Conservation (phyloP, 2,797 vertebrate genomes). For the Brotula barbata region DNA sequence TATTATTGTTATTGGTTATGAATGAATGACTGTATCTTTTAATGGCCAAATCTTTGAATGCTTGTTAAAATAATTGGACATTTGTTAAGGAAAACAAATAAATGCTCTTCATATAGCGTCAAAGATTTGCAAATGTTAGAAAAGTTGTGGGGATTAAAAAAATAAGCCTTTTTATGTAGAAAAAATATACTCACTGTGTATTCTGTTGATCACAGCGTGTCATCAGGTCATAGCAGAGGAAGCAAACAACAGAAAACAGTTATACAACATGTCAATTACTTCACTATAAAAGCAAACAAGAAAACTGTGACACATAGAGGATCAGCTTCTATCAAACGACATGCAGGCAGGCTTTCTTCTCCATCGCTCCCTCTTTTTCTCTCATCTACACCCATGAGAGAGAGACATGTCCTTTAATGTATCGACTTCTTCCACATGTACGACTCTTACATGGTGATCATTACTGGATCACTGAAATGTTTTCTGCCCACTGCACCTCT, state of each 20-base stretch:
- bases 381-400: conserved; percentile 28
- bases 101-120: too few relatives aligned
- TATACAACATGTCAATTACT: not conserved
- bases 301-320: too few relatives aligned
- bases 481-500: conserved; percentile 1
- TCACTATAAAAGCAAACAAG: conserved; percentile 4
- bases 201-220: conserved; percentile 44
- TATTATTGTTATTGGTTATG: too few relatives aligned
- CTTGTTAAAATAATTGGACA: too few relatives aligned
- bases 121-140: too few relatives aligned
- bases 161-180: too few relatives aligned
- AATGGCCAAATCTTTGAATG: too few relatives aligned
- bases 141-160: too few relatives aligned
- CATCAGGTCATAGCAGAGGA: conserved; percentile 23
- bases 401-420: conserved; percentile 24
- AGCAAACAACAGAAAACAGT: conserved; percentile 42
- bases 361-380: conserved; percentile 5
- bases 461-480: conserved; percentile 22
- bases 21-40: too few relatives aligned
- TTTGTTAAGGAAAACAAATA: too few relatives aligned
- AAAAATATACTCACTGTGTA: conserved; percentile 73
- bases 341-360: too few relatives aligned
- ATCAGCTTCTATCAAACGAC: too few relatives aligned
- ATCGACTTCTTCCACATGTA: conserved; percentile 1
- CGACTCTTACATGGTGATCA: conserved; percentile 24